Base-by-base conservation (phyloP, 2,113 vertebrate genomes). In the Amphilophus citrinellus region DNA sequence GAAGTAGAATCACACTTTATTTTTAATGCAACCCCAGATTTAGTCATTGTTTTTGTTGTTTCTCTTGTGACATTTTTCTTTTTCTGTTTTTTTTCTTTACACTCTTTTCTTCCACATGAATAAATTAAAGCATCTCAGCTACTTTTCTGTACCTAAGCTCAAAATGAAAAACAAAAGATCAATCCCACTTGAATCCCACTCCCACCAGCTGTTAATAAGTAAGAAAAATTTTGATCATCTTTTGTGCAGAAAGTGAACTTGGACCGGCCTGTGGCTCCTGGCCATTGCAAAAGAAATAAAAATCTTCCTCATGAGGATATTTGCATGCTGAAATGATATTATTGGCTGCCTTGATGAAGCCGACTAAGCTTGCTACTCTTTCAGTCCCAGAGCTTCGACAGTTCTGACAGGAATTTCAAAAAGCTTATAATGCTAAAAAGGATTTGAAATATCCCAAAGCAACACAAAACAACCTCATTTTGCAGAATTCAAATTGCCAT, bases 381-480 rank as follows among this genome's bases (percentile, higher is more conserved):
- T 65, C 75, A 59, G 62, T 83, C 79, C 53, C 79, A 86, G 42
- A 90, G 88, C 59, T 58, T 65, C 39, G 71, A 87, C 89, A 85
- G 71, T 85, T 91, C 80, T 91, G 91, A 91, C 87, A 87, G 62
- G 92, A 92, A 92, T 80, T 85, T 76, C 44, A 86, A 77, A 92
- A 88, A 87, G 77, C 50, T 76, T 87, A 87, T 84, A 82, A 86
- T 71, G 63, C 83, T 80, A 84, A 85, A 83, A 89, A 86, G 89
- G 88, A 93, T 94, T 91, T 90, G 35, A 90, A 89, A 93, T 91
- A 91, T 90, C 92, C 91, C 42, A 84, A 57, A 93, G 92, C 92
- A 85, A 95, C 75, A 79, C 79, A 86, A 95, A 89, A 89, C 84
- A 92, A 83, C 87, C 80, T 90, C n/a, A 84, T 93, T 89, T 89